phyloP scores from a whole-genome alignment of 1,140 invertebrate species.

The Marisa cornuarietis region DNA sequence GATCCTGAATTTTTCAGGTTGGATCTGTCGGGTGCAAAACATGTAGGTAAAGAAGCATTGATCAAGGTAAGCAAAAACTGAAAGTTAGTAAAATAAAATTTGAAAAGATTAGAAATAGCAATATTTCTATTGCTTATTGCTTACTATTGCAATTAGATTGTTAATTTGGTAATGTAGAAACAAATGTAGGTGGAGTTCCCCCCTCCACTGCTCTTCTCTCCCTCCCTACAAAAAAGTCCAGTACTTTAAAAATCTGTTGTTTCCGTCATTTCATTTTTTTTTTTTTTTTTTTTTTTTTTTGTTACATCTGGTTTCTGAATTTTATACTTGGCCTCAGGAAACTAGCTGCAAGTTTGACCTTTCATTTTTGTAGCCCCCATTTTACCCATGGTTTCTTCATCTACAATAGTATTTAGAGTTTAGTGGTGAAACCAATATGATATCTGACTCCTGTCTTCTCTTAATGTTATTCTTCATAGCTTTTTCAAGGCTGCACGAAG shows the following conservation, averaged over 20 bases:
- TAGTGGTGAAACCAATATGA: not conserved
- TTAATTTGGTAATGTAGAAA: too few species aligned
- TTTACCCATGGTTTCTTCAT: not conserved
- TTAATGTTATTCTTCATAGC: constrained; percentile 31
- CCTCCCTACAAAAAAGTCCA: too few species aligned
- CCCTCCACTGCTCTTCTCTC: too few species aligned
- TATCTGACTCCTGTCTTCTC: not conserved
- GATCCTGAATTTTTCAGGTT: constrained; percentile 44
- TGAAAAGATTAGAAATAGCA: not conserved
- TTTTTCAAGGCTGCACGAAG: constrained; percentile 53
- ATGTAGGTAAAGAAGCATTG: constrained; percentile 47
- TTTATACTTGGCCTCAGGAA: too few species aligned
- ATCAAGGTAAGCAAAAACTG: constrained; percentile 49
- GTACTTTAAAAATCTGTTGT: too few species aligned
- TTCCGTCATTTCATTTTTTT: too few species aligned
- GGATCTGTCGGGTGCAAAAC: constrained; percentile 52
- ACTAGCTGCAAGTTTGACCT: not conserved
- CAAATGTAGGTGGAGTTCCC: too few species aligned
- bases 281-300: too few species aligned
- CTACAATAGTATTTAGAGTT: not conserved
- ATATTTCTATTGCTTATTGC: too few species aligned
- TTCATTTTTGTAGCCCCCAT: not conserved
- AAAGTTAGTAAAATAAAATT: not conserved
- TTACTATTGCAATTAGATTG: too few species aligned
- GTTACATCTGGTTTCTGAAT: too few species aligned